phyloP scores from a whole-genome alignment of 2,888 invertebrate species.

The Epinotia nisella region DNA sequence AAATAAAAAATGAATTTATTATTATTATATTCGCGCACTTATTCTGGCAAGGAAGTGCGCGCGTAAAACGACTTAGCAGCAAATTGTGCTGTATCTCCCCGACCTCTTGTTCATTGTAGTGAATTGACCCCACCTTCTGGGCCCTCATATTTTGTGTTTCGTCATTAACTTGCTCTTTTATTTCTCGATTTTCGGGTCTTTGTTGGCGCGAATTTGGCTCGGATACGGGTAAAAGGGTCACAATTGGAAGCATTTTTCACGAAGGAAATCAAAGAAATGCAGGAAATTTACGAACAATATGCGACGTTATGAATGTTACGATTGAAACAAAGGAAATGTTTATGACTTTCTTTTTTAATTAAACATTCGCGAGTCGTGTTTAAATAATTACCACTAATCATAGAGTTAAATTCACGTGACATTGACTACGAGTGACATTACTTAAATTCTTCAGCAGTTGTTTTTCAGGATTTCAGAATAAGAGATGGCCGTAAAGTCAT shows the following conservation, averaged over 20 bases:
- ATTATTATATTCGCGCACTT: too few relatives aligned
- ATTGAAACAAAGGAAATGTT: conserved; percentile 3
- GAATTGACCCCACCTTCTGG: conserved; percentile 55
- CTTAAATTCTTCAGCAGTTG: too few relatives aligned
- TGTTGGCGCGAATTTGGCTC: conserved; percentile 50
- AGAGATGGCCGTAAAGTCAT: too few relatives aligned
- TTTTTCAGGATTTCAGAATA: too few relatives aligned
- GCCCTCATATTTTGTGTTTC: conserved; percentile 75
- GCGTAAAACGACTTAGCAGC: too few relatives aligned
- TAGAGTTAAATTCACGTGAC: too few relatives aligned
- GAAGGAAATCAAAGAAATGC: conserved; percentile 25
- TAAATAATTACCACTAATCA: too few relatives aligned
- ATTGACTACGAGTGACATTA: too few relatives aligned
- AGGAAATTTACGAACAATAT: conserved; percentile 25
- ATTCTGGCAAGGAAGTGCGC: too few relatives aligned
- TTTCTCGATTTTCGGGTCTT: conserved; percentile 55
- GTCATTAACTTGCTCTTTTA: conserved; percentile 75
- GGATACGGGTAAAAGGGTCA: conserved; percentile 29
- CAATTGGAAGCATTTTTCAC: conserved; percentile 32
- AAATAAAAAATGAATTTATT: too few relatives aligned
- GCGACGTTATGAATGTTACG: not conserved
- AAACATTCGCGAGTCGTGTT: not conserved
- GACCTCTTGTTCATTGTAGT: not conserved
- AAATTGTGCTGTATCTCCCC: too few relatives aligned
- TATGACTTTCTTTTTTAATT: not conserved